phyloP scores from a whole-genome alignment of 2,113 vertebrate genomes.

The Ptyas mucosa region DNA sequence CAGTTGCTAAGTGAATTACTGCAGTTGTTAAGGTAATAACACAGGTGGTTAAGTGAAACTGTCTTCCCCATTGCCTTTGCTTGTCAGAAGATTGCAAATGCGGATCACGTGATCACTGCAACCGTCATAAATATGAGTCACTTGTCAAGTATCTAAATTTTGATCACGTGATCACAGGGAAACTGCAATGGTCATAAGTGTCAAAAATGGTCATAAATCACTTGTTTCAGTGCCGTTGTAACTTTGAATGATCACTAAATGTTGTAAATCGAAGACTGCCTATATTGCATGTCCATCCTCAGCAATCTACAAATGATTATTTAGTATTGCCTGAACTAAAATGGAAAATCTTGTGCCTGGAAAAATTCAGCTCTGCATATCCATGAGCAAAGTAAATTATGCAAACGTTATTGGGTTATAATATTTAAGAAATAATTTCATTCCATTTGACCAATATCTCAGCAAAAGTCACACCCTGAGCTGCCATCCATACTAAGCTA shows the following conservation, averaged over 20 bases:
- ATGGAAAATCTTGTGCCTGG: background rate
- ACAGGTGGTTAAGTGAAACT: background rate
- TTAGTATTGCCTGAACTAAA: background rate
- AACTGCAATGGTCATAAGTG: background rate
- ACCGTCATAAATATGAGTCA: background rate
- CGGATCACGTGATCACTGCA: background rate
- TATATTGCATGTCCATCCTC: background rate
- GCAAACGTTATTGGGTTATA: background rate
- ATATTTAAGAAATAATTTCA: background rate
- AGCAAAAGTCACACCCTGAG: background rate
- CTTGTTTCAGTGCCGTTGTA: background rate
- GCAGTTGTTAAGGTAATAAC: background rate
- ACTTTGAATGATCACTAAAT: background rate
- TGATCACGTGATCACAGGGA: background rate
- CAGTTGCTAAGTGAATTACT: background rate
- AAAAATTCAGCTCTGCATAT: background rate
- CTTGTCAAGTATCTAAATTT: background rate
- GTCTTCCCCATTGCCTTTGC: background rate
- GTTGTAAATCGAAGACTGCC: background rate
- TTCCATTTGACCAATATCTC: background rate
- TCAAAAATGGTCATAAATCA: background rate
- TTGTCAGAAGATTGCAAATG: background rate
- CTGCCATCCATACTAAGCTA: background rate
- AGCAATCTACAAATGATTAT: background rate
- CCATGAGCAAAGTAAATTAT: background rate